Evolutionary conservation across 2,888 invertebrate genomes (phyloP).

Genomic region (Aporophyla nigra): DNA sequence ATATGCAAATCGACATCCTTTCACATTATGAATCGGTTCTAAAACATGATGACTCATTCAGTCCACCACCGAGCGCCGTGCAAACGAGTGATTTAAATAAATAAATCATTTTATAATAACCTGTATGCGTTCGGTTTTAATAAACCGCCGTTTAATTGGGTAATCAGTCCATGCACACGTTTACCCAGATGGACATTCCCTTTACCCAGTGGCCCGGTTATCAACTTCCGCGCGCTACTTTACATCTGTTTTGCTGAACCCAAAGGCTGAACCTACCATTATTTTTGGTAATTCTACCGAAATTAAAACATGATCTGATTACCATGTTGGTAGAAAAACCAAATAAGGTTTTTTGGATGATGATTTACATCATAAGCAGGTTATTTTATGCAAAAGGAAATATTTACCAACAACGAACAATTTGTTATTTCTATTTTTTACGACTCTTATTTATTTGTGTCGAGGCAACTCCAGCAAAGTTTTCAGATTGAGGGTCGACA

Average conservation of each 20-base stretch:
- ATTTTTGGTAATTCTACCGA: slow-evolving; percentile 18
- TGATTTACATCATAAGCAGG: not conserved
- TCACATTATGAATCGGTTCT: slow-evolving; percentile 30
- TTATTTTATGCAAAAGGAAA: slow-evolving; percentile 1
- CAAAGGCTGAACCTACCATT: not conserved
- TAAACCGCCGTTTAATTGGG: slow-evolving; percentile 49
- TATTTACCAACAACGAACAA: slow-evolving; percentile 5
- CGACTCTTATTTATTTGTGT: not conserved
- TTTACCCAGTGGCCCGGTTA: slow-evolving; percentile 69
- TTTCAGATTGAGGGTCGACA: slow-evolving; percentile 3
- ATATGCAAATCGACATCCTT: slow-evolving; percentile 36
- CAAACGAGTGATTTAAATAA: slow-evolving; percentile 20
- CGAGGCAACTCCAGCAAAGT: not conserved
- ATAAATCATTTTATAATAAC: slow-evolving; percentile 30
- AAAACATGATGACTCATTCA: slow-evolving; percentile 38
- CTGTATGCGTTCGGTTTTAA: slow-evolving; percentile 19
- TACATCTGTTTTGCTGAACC: slow-evolving; percentile 44
- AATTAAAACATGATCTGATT: slow-evolving; percentile 1
- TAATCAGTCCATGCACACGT: slow-evolving; percentile 44
- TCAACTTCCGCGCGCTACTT: slow-evolving; percentile 69
- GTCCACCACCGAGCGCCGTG: not conserved
- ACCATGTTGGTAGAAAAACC: not conserved
- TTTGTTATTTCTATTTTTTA: not conserved
- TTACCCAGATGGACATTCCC: slow-evolving; percentile 65
- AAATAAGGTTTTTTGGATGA: slow-evolving; percentile 11